Evolutionary conservation across 2,888 invertebrate genomes (phyloP).

Genomic region (Anorthoa munda): DNA sequence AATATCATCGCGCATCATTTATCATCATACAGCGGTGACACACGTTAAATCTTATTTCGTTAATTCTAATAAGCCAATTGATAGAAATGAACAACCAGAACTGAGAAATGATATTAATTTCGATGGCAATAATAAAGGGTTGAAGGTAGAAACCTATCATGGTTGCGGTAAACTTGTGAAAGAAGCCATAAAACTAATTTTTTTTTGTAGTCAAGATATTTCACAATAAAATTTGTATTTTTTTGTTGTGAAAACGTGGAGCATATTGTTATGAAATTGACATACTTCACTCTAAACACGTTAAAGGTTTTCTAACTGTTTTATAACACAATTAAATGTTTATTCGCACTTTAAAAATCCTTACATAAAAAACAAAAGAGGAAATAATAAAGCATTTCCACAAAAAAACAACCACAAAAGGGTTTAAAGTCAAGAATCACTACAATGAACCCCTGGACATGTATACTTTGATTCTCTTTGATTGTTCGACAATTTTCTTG

Average conservation of each 20-base stretch:
- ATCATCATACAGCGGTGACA: constrained; percentile 52
- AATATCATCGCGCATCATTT: constrained; percentile 61
- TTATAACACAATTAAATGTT: constrained; percentile 7
- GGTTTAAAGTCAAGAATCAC: constrained; percentile 53
- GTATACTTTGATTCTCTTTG: constrained; percentile 57
- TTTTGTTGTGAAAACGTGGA: neutral
- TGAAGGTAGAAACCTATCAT: neutral
- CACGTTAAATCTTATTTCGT: constrained; percentile 60
- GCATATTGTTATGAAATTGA: neutral
- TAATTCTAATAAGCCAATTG: constrained; percentile 60
- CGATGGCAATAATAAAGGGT: constrained; percentile 1
- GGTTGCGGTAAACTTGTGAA: neutral
- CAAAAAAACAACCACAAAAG: constrained; percentile 55
- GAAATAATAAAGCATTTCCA: constrained; percentile 33
- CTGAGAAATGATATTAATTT: constrained; percentile 1
- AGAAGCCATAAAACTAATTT: neutral
- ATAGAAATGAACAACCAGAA: constrained; percentile 13
- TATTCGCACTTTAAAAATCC: constrained; percentile 2
- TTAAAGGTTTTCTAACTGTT: constrained; percentile 1
- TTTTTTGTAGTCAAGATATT: neutral
- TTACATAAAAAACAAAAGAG: constrained; percentile 35
- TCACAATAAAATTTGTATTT: neutral
- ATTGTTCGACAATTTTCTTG: constrained; percentile 64
- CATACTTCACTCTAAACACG: neutral
- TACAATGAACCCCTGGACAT: constrained; percentile 54